These are phyloP conservation scores for Physocephala rufipes DNA, from an alignment of 2,888 invertebrate species.

Conservation along the genomic window DNA sequence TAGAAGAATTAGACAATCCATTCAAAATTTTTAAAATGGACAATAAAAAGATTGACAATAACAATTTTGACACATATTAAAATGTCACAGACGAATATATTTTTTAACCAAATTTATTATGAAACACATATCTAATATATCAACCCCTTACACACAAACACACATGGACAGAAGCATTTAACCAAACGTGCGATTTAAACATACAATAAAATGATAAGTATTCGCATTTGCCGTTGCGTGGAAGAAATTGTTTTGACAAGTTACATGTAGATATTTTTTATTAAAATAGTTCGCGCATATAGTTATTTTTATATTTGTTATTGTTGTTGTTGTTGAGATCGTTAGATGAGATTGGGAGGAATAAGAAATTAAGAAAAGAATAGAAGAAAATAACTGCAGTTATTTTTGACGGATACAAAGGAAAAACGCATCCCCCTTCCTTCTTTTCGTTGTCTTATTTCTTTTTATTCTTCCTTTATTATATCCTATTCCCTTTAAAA, in stretches of 20 bases:
- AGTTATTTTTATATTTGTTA: no score
- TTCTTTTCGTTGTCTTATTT: no score
- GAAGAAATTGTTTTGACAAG: background rate
- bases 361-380: no score
- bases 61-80: background rate
- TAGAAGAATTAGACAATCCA: background rate
- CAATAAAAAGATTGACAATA: constrained; percentile 17
- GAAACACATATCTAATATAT: constrained; percentile 27
- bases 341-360: no score
- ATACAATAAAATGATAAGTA: background rate
- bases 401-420: no score
- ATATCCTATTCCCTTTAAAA: no score
- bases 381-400: no score
- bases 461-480: no score
- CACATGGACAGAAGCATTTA: background rate
- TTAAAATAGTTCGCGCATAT: background rate
- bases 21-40: background rate
- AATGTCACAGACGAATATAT: background rate
- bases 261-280: background rate
- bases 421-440: no score
- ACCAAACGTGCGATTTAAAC: background rate
- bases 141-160: constrained; percentile 18
- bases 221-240: background rate
- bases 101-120: constrained; percentile 28
- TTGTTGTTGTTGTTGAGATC: no score